Base-by-base conservation (phyloP, 1,140 invertebrate species). In the Venturia canescens region DNA sequence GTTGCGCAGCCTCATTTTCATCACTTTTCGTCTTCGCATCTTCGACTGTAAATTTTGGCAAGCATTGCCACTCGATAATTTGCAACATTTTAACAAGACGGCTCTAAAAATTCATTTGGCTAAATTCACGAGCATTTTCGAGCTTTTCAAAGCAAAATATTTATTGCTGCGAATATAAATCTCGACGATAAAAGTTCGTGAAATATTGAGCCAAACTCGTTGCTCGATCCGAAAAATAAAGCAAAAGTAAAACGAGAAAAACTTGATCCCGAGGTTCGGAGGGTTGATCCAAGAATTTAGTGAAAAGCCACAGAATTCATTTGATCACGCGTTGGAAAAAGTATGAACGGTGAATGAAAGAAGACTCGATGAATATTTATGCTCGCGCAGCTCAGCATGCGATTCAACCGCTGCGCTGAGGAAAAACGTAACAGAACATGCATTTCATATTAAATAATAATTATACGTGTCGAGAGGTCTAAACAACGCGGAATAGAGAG, bases 321-420 rank as follows among this genome's bases (percentile, higher is more conserved):
- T 60, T 60, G 3, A 60, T 23, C 21, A 31, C 4, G 69, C 4
- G 69, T 71, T 31, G 21, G 23, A 50, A 50, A 38, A 72, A 31
- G 34, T 50, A 57, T 75, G 31, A 57, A 75, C 26, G 31, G 72
- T 72, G 70, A 72, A 50, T 72, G 72, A 57, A n/a, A 50, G 23
- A 16, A 75, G 7, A 57, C 31, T 53, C n/a, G 7, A 75, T 75
- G 72, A 75, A 75, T 75, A 75, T 75, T n/a, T 27, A 75, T 75
- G 26, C n/a, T 57, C 57, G 26, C n/a, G 31, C 57, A 48, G n/a
- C 11, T 57, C 48, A 57, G 23, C 31, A 3, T 57, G 23, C 23
- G 15, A 60, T 60, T 21, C 57, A n/a, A 60, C 18, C 18, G 57
- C 53, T 16, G 15, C 15, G 1, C 5, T 2, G 9, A 26, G 44